Evolutionary conservation across 1,140 invertebrate species (phyloP).

Genomic region (Pogonus chalceus): DNA sequence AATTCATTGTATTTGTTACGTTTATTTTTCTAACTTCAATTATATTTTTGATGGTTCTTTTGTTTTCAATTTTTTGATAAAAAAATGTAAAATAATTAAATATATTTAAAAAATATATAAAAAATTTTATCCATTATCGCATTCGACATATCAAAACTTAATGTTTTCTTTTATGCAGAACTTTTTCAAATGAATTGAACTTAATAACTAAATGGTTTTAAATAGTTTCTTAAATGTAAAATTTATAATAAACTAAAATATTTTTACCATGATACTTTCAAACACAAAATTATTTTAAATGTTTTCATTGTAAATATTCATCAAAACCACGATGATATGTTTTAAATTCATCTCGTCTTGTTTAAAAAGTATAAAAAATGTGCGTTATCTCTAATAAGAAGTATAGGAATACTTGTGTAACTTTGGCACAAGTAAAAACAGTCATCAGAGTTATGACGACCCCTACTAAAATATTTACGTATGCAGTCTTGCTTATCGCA

Average conservation of each 20-base stretch:
- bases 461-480: constrained; percentile 28
- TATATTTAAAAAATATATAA: too few relatives aligned
- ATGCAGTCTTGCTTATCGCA: constrained; percentile 30
- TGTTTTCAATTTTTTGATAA: neutral
- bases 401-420: constrained; percentile 32
- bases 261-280: neutral
- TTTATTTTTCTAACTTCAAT: constrained; percentile 4
- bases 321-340: constrained; percentile 27
- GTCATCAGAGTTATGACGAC: constrained; percentile 26
- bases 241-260: neutral
- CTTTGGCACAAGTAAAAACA: constrained; percentile 31
- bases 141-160: neutral
- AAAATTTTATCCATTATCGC: neutral
- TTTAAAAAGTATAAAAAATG: constrained; percentile 32
- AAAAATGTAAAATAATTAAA: neutral
- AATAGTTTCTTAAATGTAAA: neutral
- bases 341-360: constrained; percentile 33
- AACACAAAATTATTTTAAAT: neutral
- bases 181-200: neutral
- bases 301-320: constrained; percentile 16
- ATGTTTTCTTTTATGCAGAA: neutral
- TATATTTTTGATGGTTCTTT: neutral
- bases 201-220: neutral
- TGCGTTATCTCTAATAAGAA: constrained; percentile 31
- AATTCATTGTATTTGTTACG: constrained; percentile 8